These are phyloP conservation scores for Procavia capensis DNA, from an alignment of 2,113 vertebrate genomes.

Conservation along the genomic window DNA sequence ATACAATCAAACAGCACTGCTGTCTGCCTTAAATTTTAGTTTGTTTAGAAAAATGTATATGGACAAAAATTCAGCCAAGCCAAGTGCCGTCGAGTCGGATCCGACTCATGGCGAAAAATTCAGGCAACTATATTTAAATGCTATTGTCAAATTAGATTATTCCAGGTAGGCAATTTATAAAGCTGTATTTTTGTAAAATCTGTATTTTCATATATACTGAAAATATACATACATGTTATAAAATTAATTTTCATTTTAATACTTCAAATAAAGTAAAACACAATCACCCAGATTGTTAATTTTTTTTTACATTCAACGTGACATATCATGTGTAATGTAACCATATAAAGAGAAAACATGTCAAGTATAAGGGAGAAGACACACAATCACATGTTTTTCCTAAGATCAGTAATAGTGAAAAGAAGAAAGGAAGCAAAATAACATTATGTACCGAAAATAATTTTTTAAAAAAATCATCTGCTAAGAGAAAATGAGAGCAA, in stretches of 20 bases:
- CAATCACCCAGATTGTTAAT: background rate
- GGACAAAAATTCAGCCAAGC: background rate
- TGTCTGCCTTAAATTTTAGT: background rate
- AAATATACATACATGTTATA: background rate
- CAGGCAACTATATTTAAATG: background rate
- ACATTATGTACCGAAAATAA: background rate
- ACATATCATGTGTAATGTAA: background rate
- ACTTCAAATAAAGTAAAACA: background rate
- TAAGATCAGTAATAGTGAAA: background rate
- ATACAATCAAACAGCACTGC: background rate
- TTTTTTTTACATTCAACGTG: background rate
- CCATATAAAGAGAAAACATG: constrained; percentile 19
- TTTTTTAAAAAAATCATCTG: background rate
- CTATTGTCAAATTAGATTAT: background rate
- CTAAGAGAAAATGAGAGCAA: background rate
- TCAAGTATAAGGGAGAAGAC: background rate
- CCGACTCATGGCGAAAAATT: background rate
- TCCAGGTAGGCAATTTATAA: background rate
- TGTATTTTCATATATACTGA: background rate
- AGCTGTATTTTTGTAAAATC: background rate
- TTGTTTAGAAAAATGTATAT: constrained; percentile 7
- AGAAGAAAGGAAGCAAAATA: background rate
- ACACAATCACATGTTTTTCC: background rate
- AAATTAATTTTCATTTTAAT: background rate
- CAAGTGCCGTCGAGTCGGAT: too few relatives aligned